Percentiles rank a stretch among this genome's conserved stretches.
Conservation (phyloP, 2,888 invertebrate genomes). For the Synergus umbraculus region DNA sequence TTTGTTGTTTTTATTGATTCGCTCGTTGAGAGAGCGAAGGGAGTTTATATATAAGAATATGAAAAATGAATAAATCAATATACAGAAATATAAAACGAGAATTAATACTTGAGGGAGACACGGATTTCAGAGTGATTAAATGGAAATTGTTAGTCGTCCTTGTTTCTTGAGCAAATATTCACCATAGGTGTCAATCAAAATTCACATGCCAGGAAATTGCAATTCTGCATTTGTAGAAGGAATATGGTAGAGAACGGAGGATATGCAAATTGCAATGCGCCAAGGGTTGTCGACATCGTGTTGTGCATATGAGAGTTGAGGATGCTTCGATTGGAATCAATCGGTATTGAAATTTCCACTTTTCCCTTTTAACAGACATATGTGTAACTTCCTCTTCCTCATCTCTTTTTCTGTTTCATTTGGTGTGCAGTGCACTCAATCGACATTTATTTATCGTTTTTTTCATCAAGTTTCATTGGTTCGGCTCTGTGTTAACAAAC, state of each 20-base stretch:
- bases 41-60: neutral
- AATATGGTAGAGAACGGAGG: conserved; percentile 37
- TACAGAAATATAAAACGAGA: neutral
- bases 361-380: conserved; percentile 28
- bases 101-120: neutral
- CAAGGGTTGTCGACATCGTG: conserved; percentile 32
- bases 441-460: neutral
- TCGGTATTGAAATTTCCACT: conserved; percentile 42
- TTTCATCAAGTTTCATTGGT: neutral
- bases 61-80: conserved; percentile 6
- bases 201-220: conserved; percentile 61
- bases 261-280: conserved; percentile 49
- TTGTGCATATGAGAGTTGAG: conserved; percentile 38
- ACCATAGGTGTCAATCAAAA: conserved; percentile 54
- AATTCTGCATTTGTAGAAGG: conserved; percentile 53
- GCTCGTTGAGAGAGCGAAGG: no score
- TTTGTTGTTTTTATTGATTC: no score
- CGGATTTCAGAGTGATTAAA: neutral
- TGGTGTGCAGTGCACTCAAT: neutral
- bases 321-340: conserved; percentile 42
- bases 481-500: neutral
- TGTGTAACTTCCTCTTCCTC: conserved; percentile 8
- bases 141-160: neutral
- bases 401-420: neutral
- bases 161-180: conserved; percentile 18